Evolutionary conservation across 1,140 invertebrate species (phyloP).

Genomic region (Apolygus lucorum): DNA sequence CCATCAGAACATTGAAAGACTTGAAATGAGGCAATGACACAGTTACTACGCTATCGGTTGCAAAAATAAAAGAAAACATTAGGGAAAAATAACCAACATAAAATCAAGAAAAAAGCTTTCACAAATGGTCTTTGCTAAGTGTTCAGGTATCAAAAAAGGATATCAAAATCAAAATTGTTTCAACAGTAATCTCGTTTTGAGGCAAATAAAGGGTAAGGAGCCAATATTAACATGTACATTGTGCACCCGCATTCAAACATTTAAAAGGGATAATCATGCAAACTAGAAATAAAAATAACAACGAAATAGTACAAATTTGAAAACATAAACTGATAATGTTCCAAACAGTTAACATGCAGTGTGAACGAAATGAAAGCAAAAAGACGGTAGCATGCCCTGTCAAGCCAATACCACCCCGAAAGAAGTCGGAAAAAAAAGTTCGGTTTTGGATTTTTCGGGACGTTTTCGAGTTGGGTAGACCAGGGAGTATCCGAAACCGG

Average conservation of each 20-base stretch:
- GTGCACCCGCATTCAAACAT: conserved; percentile 29
- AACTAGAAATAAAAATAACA: no score
- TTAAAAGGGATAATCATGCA: conserved; percentile 19
- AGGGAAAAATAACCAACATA: conserved; percentile 4
- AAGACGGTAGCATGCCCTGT: conserved; percentile 12
- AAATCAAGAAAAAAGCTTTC: conserved; percentile 27
- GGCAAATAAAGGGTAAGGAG: not conserved
- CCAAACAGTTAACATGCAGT: not conserved
- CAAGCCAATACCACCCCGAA: not conserved
- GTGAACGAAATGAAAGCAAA: not conserved
- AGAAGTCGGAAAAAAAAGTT: no score
- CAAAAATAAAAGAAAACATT: not conserved
- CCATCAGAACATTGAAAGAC: conserved; percentile 26
- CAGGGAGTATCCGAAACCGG: no score
- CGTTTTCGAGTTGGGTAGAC: no score
- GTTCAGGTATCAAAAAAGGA: conserved; percentile 20
- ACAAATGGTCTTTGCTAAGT: conserved; percentile 30
- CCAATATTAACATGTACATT: conserved; percentile 19
- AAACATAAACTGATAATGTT: no score
- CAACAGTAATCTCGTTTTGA: not conserved
- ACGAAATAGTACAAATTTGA: no score
- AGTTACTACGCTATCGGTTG: conserved; percentile 6
- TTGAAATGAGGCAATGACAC: conserved; percentile 24
- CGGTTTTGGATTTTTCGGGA: no score
- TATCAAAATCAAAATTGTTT: conserved; percentile 23